Percentiles rank a stretch among this genome's conserved stretches.
These are phyloP conservation scores for Megaustenia siamemsis DNA, from an alignment of 2,888 invertebrate species.

Conservation along the genomic window DNA sequence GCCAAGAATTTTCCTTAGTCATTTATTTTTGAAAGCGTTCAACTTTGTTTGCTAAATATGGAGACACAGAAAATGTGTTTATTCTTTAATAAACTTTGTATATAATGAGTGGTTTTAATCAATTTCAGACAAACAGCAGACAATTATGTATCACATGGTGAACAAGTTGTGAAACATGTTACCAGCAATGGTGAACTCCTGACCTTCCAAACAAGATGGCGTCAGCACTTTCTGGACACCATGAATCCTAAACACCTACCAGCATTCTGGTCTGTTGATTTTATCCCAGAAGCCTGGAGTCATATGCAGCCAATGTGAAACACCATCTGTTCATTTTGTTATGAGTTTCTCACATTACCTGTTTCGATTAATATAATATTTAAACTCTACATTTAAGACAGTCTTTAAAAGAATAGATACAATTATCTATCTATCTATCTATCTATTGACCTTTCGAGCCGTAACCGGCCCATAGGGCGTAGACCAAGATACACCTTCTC, in stretches of 20 bases:
- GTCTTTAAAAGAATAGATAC: too few species aligned
- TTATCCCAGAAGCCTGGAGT: constrained; percentile 60
- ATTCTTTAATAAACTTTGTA: not conserved
- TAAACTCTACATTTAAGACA: too few species aligned
- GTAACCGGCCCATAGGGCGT: too few species aligned
- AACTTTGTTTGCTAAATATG: too few species aligned
- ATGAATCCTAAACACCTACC: constrained; percentile 89
- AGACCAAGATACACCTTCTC: too few species aligned
- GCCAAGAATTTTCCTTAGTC: too few species aligned
- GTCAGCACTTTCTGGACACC: constrained; percentile 86
- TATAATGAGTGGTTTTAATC: not conserved
- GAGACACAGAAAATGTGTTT: too few species aligned
- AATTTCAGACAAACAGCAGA: constrained; percentile 71
- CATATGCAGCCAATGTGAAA: not conserved
- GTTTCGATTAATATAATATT: too few species aligned
- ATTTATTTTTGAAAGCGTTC: too few species aligned
- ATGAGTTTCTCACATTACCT: too few species aligned
- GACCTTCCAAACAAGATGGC: constrained; percentile 87
- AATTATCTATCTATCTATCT: too few species aligned
- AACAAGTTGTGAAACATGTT: constrained; percentile 78
- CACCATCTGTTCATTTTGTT: not conserved
- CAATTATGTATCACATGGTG: constrained; percentile 78
- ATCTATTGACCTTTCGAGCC: too few species aligned
- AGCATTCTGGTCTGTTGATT: constrained; percentile 87
- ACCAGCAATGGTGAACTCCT: constrained; percentile 83